Evolutionary conservation across 2,888 invertebrate species (phyloP).

Genomic region (Dorcus hopei): DNA sequence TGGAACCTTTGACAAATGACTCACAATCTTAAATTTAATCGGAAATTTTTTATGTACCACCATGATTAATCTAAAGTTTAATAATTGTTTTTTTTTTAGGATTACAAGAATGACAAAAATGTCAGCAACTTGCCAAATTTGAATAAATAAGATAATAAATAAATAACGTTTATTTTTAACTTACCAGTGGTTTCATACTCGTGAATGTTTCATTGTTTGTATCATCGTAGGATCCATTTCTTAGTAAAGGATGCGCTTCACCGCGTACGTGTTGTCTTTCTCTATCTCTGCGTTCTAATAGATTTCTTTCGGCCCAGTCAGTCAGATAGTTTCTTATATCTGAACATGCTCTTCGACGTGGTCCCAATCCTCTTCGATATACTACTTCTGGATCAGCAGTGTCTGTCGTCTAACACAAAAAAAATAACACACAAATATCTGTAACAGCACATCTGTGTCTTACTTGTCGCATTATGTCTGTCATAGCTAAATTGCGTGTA

Average conservation of each 20-base stretch:
- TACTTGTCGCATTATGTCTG: conserved; percentile 12
- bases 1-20: no score
- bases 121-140: no score
- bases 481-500: conserved; percentile 13
- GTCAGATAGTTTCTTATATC: conserved; percentile 37
- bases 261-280: conserved; percentile 50
- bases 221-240: conserved; percentile 23
- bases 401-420: conserved; percentile 1
- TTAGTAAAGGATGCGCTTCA: conserved; percentile 47
- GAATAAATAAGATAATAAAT: no score
- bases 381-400: conserved; percentile 12
- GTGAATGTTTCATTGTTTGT: conserved; percentile 7
- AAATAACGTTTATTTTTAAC: no score
- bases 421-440: background rate
- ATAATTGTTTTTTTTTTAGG: no score
- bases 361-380: conserved; percentile 25
- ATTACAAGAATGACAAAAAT: no score
- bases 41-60: no score
- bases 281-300: conserved; percentile 33
- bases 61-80: no score
- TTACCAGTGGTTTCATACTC: conserved; percentile 5
- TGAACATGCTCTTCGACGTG: conserved; percentile 34
- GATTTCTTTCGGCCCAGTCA: conserved; percentile 35
- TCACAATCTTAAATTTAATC: no score
- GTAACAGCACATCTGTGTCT: background rate